Base-by-base conservation (phyloP, 2,113 vertebrate species). In the Pseudopodoces humilis region DNA sequence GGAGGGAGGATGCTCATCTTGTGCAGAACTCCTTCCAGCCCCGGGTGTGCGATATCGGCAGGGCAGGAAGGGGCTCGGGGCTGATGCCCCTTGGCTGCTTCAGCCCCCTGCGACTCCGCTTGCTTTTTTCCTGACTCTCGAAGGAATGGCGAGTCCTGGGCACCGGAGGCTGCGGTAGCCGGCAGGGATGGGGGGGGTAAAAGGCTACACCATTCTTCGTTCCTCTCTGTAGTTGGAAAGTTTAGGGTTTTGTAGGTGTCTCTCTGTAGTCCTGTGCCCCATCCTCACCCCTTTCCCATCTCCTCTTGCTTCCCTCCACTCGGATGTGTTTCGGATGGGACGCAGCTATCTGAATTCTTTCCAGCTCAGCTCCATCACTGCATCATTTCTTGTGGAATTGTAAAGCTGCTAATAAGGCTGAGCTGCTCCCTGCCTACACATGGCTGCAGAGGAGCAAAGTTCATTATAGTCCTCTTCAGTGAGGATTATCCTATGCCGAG, bases 301-400 rank as follows among this genome's bases (percentile, higher is more conserved):
- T 10, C 46, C 39, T 78, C 24, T 53, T 18, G 90, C 56, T 75
- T 75, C 37, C 44, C 79, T 78, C 50, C 52, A 62, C 67, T 87
- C 53, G 31, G 65, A 75, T 68, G 56, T 87, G 56, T 81, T 90
- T 93, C 77, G 74, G 88, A 91, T 96, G 97, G 97, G 97, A 97
- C 90, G 95, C 96, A 97, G 97, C 95, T 96, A 85, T 95, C 88
- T 98, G 97, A 98, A 97, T 98, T 93, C 95, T 96, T 97, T 98
- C 98, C 98, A 98, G 95, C 97, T 76, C 88, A 96, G 94, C 98
- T 98, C 95, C 97, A 95, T 94, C 98, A 97, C 98, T 98, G 98
- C 98, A 99, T 99, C 98, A 98, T 98, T 98, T 97, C 95, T 98
- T 64, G 47, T 86, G 91, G 95, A 97, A 97, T 98, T 96, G 97